phyloP scores from a whole-genome alignment of 2,888 invertebrate genomes.

The Caenorhabditis becei region DNA sequence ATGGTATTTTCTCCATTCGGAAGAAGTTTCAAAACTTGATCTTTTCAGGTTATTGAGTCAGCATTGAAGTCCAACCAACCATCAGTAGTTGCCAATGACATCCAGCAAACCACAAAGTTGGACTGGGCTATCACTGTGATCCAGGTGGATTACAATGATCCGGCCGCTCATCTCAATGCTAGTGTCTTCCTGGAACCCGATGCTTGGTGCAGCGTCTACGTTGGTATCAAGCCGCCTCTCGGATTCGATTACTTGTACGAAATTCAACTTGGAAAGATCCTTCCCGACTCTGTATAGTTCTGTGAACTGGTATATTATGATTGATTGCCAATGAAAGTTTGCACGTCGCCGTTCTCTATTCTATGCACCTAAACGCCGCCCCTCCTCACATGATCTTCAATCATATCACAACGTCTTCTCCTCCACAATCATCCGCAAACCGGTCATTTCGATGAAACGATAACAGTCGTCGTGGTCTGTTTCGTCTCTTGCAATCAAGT shows the following conservation, averaged over 20 bases:
- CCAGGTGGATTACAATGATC: slow-evolving; percentile 64
- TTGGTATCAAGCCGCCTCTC: slow-evolving; percentile 62
- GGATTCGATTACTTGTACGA: slow-evolving; percentile 65
- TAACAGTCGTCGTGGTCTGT: slow-evolving; percentile 21
- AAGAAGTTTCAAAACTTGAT: neutral
- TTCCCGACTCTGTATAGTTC: slow-evolving; percentile 2
- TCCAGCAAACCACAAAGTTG: slow-evolving; percentile 27
- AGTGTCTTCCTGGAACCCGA: slow-evolving; percentile 52
- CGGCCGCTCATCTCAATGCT: slow-evolving; percentile 60
- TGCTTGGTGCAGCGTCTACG: slow-evolving; percentile 67
- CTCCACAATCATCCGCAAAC: slow-evolving; percentile 5
- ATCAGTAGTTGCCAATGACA: slow-evolving; percentile 40
- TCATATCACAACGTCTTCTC: slow-evolving; percentile 4
- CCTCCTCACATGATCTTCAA: neutral
- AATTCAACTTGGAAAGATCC: slow-evolving; percentile 64
- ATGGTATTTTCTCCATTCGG: slow-evolving; percentile 16
- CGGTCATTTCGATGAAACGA: slow-evolving; percentile 44
- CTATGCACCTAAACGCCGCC: slow-evolving; percentile 6
- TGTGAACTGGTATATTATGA: neutral
- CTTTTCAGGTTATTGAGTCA: slow-evolving; percentile 56
- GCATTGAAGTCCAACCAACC: slow-evolving; percentile 45
- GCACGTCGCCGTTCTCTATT: slow-evolving; percentile 2
- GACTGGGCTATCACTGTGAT: slow-evolving; percentile 60
- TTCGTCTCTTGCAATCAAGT: slow-evolving; percentile 14
- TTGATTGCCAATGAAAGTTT: neutral